Conservation (phyloP, 2,888 invertebrate genomes). For the Lissonota sp. region DNA sequence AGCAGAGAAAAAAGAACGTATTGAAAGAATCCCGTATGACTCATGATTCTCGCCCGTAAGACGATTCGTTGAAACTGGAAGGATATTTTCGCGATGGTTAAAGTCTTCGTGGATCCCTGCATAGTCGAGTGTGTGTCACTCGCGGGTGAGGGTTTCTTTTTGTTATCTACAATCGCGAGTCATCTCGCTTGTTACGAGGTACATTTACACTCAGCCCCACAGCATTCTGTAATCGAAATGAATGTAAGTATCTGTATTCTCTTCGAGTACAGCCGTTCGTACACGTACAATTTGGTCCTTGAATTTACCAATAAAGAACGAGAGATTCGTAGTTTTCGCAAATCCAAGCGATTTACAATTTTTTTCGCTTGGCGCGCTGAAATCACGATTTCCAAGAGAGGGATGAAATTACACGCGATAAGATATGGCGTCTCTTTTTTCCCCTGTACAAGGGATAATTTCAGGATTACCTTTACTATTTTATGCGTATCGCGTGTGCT, state of each 20-base stretch:
- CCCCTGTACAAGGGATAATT: conserved; percentile 27
- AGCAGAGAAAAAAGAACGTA: conserved; percentile 8
- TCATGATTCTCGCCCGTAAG: conserved; percentile 34
- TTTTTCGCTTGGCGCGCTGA: conserved; percentile 18
- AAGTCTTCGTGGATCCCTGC: background rate
- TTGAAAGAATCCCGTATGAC: conserved; percentile 32
- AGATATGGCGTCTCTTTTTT: conserved; percentile 33
- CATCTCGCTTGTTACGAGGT: conserved; percentile 47
- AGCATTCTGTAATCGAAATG: conserved; percentile 52
- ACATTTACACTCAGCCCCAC: conserved; percentile 37
- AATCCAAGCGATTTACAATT: conserved; percentile 5
- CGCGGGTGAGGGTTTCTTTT: background rate
- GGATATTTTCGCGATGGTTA: conserved; percentile 14
- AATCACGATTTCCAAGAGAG: conserved; percentile 37
- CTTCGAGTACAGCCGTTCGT: conserved; percentile 23
- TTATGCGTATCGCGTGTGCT: conserved; percentile 25
- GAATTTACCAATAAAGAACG: conserved; percentile 40
- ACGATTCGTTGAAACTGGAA: conserved; percentile 13
- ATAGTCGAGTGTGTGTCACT: background rate
- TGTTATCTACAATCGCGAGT: conserved; percentile 38
- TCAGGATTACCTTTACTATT: conserved; percentile 25
- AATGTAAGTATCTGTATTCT: conserved; percentile 42
- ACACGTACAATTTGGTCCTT: conserved; percentile 28
- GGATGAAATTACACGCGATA: conserved; percentile 57
- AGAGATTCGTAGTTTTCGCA: too few relatives aligned